These are phyloP conservation scores for Cremastobaeus sp. DNA, from an alignment of 2,888 invertebrate genomes.

Conservation along the genomic window DNA sequence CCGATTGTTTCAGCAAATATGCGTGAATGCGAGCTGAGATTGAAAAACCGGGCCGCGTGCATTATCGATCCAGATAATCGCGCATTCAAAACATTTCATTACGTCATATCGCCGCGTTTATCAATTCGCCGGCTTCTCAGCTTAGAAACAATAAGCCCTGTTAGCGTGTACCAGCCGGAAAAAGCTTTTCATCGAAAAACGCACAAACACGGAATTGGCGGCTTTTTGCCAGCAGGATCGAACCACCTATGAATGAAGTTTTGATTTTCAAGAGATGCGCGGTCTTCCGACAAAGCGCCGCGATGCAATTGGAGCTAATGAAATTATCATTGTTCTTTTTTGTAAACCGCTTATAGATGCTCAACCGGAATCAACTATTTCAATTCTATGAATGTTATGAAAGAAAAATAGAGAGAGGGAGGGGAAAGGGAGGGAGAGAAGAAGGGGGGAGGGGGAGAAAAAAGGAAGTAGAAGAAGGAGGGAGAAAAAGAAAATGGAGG, in stretches of 20 bases:
- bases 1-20: slow-evolving; percentile 42
- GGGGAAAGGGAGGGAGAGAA: too few species aligned
- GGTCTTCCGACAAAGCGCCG: too few species aligned
- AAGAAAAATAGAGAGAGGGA: too few species aligned
- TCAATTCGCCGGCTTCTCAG: background rate
- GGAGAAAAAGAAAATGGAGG: too few species aligned
- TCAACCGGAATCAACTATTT: too few species aligned
- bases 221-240: too few species aligned
- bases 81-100: slow-evolving; percentile 7
- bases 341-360: too few species aligned
- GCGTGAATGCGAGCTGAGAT: slow-evolving; percentile 9
- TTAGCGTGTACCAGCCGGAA: background rate
- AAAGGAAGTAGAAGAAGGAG: too few species aligned
- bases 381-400: too few species aligned
- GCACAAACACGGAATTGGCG: slow-evolving; percentile 12
- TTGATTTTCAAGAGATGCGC: slow-evolving; percentile 10
- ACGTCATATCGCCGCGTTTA: background rate
- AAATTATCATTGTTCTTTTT: too few species aligned
- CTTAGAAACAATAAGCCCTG: slow-evolving; percentile 4
- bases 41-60: slow-evolving; percentile 12
- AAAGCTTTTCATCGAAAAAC: slow-evolving; percentile 20
- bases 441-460: too few species aligned
- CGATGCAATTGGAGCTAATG: too few species aligned
- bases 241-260: slow-evolving; percentile 23
- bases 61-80: slow-evolving; percentile 9